Evolutionary conservation across 92 coral and sea anemone species (phyloP).

Genomic region (Hydrozoanthus gracilis): DNA sequence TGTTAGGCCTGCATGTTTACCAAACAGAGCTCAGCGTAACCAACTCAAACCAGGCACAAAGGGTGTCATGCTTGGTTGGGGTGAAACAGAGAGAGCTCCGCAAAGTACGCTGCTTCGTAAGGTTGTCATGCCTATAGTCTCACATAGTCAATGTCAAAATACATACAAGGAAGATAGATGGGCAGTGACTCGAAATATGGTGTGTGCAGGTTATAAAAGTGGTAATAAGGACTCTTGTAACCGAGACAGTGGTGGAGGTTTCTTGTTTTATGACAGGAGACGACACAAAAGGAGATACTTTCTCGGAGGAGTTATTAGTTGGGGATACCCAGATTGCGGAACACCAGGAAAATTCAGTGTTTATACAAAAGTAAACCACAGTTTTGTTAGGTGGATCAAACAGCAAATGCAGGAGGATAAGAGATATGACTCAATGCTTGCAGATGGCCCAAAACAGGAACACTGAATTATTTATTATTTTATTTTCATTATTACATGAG

Average conservation of each 20-base stretch:
- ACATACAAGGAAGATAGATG: slow-evolving; percentile 74
- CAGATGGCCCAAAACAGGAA: slow-evolving; percentile 34
- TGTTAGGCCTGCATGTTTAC: slow-evolving; percentile 94
- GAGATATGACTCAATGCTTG: slow-evolving; percentile 30
- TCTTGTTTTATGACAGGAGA: slow-evolving; percentile 72
- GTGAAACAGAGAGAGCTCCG: slow-evolving; percentile 64
- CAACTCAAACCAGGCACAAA: slow-evolving; percentile 66
- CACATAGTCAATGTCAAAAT: slow-evolving; percentile 64
- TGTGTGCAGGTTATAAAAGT: slow-evolving; percentile 85
- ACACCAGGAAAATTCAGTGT: slow-evolving; percentile 93
- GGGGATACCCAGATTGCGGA: slow-evolving; percentile 94
- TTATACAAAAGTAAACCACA: slow-evolving; percentile 77
- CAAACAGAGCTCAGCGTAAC: slow-evolving; percentile 80
- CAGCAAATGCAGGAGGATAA: slow-evolving; percentile 50
- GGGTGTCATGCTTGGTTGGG: slow-evolving; percentile 97
- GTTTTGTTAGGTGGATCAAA: slow-evolving; percentile 84
- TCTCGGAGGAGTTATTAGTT: slow-evolving; percentile 93
- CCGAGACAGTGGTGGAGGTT: slow-evolving; percentile 97
- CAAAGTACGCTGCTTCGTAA: slow-evolving; percentile 67
- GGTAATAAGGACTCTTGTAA: slow-evolving; percentile 75
- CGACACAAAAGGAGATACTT: slow-evolving; percentile 80
- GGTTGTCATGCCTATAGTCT: slow-evolving; percentile 82
- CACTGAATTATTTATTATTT: not conserved
- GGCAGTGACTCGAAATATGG: slow-evolving; percentile 94
- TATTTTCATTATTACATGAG: too few species aligned